Conservation (phyloP, 2,113 vertebrate genomes). For the Felis catus region F.catus_Fca126_mat1.0 CM031412.1:163679001-163679500, state of each 20-base stretch:
- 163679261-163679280: background rate
- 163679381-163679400: background rate
- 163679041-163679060: background rate
- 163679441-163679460: background rate
- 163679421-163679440: background rate
- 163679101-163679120: background rate
- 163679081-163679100: slow-evolving; percentile 21
- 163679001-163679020: background rate
- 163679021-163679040: background rate
- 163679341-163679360: too few species aligned
- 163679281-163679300: background rate
- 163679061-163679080: background rate
- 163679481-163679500: background rate
- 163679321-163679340: background rate
- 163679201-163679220: slow-evolving; percentile 48
- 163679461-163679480: background rate
- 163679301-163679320: background rate
- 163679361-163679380: background rate
- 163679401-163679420: background rate
- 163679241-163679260: background rate
- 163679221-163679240: background rate
- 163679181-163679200: slow-evolving; percentile 57
- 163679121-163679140: slow-evolving; percentile 51
- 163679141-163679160: slow-evolving; percentile 41
- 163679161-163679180: slow-evolving; percentile 45